phyloP scores from a whole-genome alignment of 1,140 invertebrate genomes.

The Euschistus heros region DNA sequence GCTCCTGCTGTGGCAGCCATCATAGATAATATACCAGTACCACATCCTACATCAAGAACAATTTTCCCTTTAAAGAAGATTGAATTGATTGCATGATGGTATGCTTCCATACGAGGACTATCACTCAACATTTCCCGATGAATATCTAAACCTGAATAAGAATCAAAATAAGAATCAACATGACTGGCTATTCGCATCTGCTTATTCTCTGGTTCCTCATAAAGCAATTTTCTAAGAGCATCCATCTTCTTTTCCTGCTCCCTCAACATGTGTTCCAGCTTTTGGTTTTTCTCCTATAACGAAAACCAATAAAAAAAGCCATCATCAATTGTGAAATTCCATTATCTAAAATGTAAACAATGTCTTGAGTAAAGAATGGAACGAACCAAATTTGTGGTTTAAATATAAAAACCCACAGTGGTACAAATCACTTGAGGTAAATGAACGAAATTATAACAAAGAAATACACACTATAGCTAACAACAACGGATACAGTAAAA shows the following conservation, averaged over 20 bases:
- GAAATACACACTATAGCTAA: no score
- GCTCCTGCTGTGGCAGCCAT: conserved; percentile 92
- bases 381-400: no score
- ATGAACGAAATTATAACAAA: no score
- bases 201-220: conserved; percentile 18
- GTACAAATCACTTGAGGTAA: no score
- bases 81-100: conserved; percentile 43
- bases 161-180: conserved; percentile 65
- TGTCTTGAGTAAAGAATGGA: no score
- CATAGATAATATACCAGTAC: conserved; percentile 92
- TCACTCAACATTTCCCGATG: conserved; percentile 90
- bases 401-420: no score
- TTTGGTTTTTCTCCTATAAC: conserved; percentile 27
- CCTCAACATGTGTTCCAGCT: background rate
- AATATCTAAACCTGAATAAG: conserved; percentile 95
- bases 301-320: no score
- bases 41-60: conserved; percentile 93
- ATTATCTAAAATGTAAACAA: no score
- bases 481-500: no score
- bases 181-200: conserved; percentile 45
- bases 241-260: background rate
- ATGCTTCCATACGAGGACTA: conserved; percentile 31
- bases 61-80: conserved; percentile 58
- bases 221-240: background rate
- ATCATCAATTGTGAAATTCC: no score